Conservation (phyloP, 2,888 invertebrate species). For the Torymus aiolomorphi region DNA sequence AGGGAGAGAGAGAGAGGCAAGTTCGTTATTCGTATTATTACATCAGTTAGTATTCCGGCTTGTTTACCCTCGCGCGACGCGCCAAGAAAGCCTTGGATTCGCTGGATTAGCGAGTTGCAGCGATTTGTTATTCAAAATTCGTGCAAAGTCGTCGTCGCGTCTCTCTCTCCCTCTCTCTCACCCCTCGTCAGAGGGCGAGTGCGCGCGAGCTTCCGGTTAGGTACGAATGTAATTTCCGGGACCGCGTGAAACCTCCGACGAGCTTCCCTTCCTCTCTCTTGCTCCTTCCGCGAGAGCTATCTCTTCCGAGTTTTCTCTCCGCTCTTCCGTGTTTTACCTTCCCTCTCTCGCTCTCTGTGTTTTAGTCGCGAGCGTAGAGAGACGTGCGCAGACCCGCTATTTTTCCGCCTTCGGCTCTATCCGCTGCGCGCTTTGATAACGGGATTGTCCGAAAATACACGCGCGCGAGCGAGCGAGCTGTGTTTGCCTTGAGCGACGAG, state of each 20-base stretch:
- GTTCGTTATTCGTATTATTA: slow-evolving; percentile 57
- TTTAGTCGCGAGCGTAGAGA: not conserved
- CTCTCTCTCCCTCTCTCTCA: not conserved
- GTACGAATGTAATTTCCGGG: slow-evolving; percentile 57
- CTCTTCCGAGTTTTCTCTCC: not conserved
- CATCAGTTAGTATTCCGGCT: slow-evolving; percentile 57
- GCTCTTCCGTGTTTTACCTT: not conserved
- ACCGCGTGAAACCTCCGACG: slow-evolving; percentile 39
- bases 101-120: slow-evolving; percentile 62
- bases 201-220: slow-evolving; percentile 42
- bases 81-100: slow-evolving; percentile 57
- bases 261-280: not conserved
- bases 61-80: slow-evolving; percentile 46
- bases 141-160: slow-evolving; percentile 58
- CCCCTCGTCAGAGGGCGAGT: not conserved
- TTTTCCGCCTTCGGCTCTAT: not conserved
- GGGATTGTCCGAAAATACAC: too few relatives aligned
- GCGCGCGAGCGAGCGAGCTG: too few relatives aligned
- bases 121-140: slow-evolving; percentile 69
- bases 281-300: too few relatives aligned
- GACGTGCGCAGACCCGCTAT: not conserved
- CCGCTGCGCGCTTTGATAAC: not conserved
- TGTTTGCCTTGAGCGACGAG: too few relatives aligned
- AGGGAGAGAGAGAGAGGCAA: slow-evolving; percentile 4
- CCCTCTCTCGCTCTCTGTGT: too few relatives aligned